Evolutionary conservation across 1,140 invertebrate genomes (phyloP).

Genomic region (silkworm (Bombyx mori)): ASM3026992v2 NC_085123.1:4528501-4529000

Average conservation of each 20-base stretch:
- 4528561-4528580: constrained; percentile 74
- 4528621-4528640: constrained; percentile 47
- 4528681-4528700: constrained; percentile 43
- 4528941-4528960: constrained; percentile 76
- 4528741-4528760: constrained; percentile 33
- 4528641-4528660: constrained; percentile 35
- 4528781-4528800: constrained; percentile 22
- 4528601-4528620: constrained; percentile 44
- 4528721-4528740: constrained; percentile 33
- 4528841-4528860: constrained; percentile 78
- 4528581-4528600: constrained; percentile 73
- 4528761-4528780: constrained; percentile 15
- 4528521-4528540: constrained; percentile 79
- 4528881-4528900: constrained; percentile 57
- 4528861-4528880: constrained; percentile 75
- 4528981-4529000: constrained; percentile 2
- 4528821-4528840: constrained; percentile 26
- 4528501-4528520: constrained; percentile 67
- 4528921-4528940: constrained; percentile 80
- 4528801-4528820: constrained; percentile 35
- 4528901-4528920: constrained; percentile 87
- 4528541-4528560: constrained; percentile 62
- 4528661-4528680: constrained; percentile 37
- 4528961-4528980: constrained; percentile 4
- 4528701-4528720: constrained; percentile 20